phyloP scores from a whole-genome alignment of 2,113 vertebrate species.

The Lethenteron camtschaticum region DNA sequence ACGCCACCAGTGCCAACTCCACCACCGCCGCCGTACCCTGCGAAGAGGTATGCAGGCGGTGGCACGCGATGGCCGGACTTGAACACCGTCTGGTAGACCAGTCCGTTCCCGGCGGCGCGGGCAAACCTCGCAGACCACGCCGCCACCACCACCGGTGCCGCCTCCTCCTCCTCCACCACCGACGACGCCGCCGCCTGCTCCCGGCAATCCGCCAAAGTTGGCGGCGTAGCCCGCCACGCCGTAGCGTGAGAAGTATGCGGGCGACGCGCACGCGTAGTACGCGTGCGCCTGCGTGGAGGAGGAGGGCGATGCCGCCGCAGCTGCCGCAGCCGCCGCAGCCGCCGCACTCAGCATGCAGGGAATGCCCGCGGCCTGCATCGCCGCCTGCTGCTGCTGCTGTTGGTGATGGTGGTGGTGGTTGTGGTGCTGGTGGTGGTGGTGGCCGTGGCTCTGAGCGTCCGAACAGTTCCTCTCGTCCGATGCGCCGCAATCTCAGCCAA shows the following conservation, averaged over 20 bases:
- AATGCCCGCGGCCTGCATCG: neutral
- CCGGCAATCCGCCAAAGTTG: too few relatives aligned
- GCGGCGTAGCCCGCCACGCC: neutral
- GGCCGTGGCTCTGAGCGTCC: neutral
- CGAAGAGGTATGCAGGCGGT: neutral
- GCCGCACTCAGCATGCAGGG: too few relatives aligned
- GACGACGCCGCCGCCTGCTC: too few relatives aligned
- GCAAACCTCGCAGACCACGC: neutral
- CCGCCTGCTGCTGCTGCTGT: neutral
- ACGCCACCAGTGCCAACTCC: neutral
- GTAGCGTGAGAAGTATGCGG: neutral
- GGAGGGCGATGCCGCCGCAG: neutral
- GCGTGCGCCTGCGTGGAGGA: neutral
- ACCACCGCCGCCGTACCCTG: neutral
- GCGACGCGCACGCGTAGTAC: neutral
- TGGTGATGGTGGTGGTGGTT: neutral
- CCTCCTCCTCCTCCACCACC: too few relatives aligned
- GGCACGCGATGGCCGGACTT: neutral
- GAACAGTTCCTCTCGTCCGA: conserved; percentile 54
- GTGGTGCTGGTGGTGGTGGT: neutral
- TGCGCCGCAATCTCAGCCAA: conserved; percentile 76
- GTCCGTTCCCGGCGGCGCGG: neutral
- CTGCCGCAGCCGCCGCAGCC: too few relatives aligned
- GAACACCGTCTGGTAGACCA: conserved; percentile 2
- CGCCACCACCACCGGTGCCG: neutral